phyloP scores from a whole-genome alignment of 2,113 vertebrate species.

The Phylloscopus trochilus region DNA sequence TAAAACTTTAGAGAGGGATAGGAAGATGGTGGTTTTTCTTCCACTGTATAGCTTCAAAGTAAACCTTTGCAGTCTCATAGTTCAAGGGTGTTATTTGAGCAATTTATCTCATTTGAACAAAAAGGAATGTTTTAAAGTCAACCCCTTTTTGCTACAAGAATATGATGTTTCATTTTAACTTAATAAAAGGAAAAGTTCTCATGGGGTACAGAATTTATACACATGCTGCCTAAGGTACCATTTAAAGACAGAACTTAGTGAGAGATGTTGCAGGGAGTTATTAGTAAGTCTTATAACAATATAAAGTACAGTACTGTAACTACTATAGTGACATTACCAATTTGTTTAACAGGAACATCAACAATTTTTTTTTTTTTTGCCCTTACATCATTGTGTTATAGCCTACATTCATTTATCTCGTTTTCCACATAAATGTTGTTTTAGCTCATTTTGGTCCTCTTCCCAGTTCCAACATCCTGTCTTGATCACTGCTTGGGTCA shows the following conservation, averaged over 20 bases:
- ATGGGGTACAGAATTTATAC: not conserved
- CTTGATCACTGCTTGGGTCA: not conserved
- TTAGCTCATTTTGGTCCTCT: not conserved
- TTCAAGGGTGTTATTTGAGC: conserved; percentile 39
- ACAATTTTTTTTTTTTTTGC: not conserved
- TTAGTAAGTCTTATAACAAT: not conserved
- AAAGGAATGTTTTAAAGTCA: not conserved
- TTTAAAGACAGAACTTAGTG: not conserved
- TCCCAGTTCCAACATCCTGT: not conserved
- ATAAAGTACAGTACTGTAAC: not conserved
- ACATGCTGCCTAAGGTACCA: not conserved
- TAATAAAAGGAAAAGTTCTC: not conserved
- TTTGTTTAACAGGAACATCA: not conserved
- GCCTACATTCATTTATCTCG: not conserved
- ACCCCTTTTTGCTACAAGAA: not conserved
- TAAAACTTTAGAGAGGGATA: not conserved
- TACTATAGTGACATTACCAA: not conserved
- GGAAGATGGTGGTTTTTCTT: not conserved
- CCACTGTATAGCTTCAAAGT: conserved; percentile 5
- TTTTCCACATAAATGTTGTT: not conserved
- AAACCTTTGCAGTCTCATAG: not conserved
- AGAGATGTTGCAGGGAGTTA: not conserved
- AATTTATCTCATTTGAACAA: conserved; percentile 10
- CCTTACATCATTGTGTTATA: not conserved
- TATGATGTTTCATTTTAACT: conserved; percentile 1